Percentiles rank a stretch among this genome's conserved stretches.
Evolutionary conservation across 1,140 invertebrate species (phyloP).

Genomic region (Drosophila yakuba): DNA sequence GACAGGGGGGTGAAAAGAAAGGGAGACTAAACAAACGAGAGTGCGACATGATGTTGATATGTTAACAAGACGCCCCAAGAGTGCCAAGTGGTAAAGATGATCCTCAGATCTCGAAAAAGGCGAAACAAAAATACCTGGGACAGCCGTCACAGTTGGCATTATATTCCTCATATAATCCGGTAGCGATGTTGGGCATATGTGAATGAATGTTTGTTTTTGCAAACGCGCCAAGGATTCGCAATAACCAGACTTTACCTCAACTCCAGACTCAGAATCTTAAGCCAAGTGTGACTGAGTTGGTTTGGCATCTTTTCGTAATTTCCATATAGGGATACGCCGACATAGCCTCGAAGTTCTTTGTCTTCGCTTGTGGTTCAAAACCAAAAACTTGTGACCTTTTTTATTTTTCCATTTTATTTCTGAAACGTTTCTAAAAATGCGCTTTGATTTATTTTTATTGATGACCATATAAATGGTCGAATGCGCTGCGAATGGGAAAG

Average conservation of each 20-base stretch:
- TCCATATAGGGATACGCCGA: slow-evolving; percentile 32
- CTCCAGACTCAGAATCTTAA: slow-evolving; percentile 6
- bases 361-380: neutral
- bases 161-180: slow-evolving; percentile 67
- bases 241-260: slow-evolving; percentile 41
- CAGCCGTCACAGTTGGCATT: slow-evolving; percentile 74
- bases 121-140: slow-evolving; percentile 6
- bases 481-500: slow-evolving; percentile 4
- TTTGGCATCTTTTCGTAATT: slow-evolving; percentile 44
- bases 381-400: slow-evolving; percentile 29
- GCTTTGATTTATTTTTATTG: slow-evolving; percentile 83
- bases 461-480: slow-evolving; percentile 74
- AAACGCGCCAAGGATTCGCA: slow-evolving; percentile 59
- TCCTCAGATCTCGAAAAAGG: slow-evolving; percentile 33
- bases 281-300: slow-evolving; percentile 40
- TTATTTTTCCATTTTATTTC: slow-evolving; percentile 8
- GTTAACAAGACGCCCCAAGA: slow-evolving; percentile 81
- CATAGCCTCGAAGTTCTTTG: slow-evolving; percentile 7
- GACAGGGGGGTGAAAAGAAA: slow-evolving; percentile 20
- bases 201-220: slow-evolving; percentile 75
- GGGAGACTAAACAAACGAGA: slow-evolving; percentile 54
- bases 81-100: slow-evolving; percentile 71
- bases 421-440: slow-evolving; percentile 65
- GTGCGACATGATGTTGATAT: slow-evolving; percentile 83
- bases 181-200: slow-evolving; percentile 74